Evolutionary conservation across 2,888 invertebrate species (phyloP).

Genomic region (Athalia circularis): DNA sequence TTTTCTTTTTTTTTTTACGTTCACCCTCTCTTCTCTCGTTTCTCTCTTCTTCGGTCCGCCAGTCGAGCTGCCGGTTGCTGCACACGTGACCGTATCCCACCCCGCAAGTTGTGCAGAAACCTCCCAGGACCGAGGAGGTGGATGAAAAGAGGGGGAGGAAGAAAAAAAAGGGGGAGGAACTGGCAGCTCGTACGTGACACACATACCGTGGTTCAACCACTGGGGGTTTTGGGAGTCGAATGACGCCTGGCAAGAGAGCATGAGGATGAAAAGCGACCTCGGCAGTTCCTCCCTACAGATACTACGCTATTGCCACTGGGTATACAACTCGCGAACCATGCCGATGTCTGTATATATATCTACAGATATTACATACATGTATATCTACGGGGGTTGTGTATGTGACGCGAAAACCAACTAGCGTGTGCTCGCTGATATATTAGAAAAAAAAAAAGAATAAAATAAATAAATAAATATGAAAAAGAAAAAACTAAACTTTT

Average conservation of each 20-base stretch:
- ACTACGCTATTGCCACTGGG: neutral
- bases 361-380: neutral
- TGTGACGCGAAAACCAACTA: neutral
- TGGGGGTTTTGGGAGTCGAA: slow-evolving; percentile 27
- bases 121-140: slow-evolving; percentile 27
- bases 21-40: neutral
- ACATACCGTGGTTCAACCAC: slow-evolving; percentile 18
- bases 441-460: too few relatives aligned
- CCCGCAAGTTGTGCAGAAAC: neutral
- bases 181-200: slow-evolving; percentile 44
- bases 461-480: too few relatives aligned
- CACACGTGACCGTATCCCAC: slow-evolving; percentile 30
- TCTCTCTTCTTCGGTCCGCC: neutral
- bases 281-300: neutral
- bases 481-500: too few relatives aligned
- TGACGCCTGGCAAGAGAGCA: slow-evolving; percentile 34
- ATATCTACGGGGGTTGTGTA: neutral
- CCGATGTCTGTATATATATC: neutral
- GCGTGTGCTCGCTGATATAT: too few relatives aligned
- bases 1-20: neutral
- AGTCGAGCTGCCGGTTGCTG: slow-evolving; percentile 29
- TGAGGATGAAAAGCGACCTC: slow-evolving; percentile 13
- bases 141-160: slow-evolving; percentile 26
- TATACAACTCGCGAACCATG: neutral
- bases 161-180: slow-evolving; percentile 12